Percentiles rank a stretch among this genome's conserved stretches.
phyloP scores from a whole-genome alignment of 2,797 vertebrate species.

The Gobionotothen gibberifrons region DNA sequence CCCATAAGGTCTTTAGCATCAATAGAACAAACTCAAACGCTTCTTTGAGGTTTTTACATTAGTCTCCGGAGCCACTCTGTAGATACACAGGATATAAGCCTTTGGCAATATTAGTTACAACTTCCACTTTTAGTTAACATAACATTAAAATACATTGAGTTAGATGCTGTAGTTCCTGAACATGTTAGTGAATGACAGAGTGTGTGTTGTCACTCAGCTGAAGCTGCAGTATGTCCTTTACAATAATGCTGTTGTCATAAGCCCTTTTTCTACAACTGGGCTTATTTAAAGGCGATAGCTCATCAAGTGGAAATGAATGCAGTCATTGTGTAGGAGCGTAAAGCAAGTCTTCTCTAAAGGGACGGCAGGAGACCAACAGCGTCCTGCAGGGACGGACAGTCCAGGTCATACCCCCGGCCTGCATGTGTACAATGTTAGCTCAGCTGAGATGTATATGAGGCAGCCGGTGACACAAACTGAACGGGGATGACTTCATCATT shows the following conservation, averaged over 20 bases:
- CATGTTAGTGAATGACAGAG: constrained; percentile 25
- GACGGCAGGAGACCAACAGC: constrained; percentile 10
- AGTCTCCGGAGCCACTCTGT: background rate
- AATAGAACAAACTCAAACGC: background rate
- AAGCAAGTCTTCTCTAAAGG: constrained; percentile 37
- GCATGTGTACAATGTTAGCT: constrained; percentile 57
- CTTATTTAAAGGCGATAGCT: constrained; percentile 46
- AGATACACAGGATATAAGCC: constrained; percentile 1
- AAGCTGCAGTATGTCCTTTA: constrained; percentile 39
- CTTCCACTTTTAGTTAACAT: constrained; percentile 11
- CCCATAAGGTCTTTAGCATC: background rate
- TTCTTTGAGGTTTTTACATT: background rate
- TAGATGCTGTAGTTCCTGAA: constrained; percentile 34
- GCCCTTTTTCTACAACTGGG: constrained; percentile 37
- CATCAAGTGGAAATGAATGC: constrained; percentile 62
- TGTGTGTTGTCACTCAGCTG: constrained; percentile 21
- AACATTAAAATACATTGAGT: constrained; percentile 15
- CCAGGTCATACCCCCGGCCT: constrained; percentile 46
- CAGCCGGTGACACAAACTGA: constrained; percentile 43
- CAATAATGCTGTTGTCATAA: constrained; percentile 53
- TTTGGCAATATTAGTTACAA: constrained; percentile 10
- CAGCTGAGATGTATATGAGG: constrained; percentile 38
- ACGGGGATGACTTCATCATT: constrained; percentile 66
- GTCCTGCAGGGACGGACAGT: constrained; percentile 27
- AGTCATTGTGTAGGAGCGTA: constrained; percentile 54